Conservation (phyloP, 2,797 vertebrate species). For the Cossypha caffra region DNA sequence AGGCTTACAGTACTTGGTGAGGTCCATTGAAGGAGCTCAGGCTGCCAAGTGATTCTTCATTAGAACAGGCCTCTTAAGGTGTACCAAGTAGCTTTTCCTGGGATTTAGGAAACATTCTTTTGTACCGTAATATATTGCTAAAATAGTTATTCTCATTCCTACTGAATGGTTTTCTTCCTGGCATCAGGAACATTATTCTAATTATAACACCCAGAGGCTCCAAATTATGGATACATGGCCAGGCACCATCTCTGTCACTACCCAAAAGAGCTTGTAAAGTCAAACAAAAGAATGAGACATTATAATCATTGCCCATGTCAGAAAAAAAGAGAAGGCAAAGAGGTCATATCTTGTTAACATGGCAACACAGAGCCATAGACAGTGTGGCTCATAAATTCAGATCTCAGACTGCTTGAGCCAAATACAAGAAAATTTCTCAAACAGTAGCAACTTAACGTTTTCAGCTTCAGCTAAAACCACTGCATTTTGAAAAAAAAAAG, state of each 20-base stretch:
- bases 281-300: neutral
- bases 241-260: neutral
- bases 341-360: neutral
- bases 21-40: conserved; percentile 14
- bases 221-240: neutral
- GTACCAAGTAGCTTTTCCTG: neutral
- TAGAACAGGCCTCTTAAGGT: neutral
- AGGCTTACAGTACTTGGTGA: neutral
- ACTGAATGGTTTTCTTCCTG: neutral
- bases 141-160: neutral
- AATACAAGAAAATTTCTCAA: neutral
- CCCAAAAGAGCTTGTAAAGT: neutral
- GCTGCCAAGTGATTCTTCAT: conserved; percentile 10
- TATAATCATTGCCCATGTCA: neutral
- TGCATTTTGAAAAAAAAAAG: neutral
- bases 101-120: neutral
- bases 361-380: neutral
- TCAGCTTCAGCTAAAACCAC: neutral
- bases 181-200: neutral
- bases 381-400: neutral
- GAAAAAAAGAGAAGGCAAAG: neutral
- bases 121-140: neutral
- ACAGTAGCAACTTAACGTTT: neutral
- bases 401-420: neutral
- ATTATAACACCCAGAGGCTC: neutral